Evolutionary conservation across 2,797 vertebrate genomes (phyloP).

Genomic region (Scolopax rusticola): DNA sequence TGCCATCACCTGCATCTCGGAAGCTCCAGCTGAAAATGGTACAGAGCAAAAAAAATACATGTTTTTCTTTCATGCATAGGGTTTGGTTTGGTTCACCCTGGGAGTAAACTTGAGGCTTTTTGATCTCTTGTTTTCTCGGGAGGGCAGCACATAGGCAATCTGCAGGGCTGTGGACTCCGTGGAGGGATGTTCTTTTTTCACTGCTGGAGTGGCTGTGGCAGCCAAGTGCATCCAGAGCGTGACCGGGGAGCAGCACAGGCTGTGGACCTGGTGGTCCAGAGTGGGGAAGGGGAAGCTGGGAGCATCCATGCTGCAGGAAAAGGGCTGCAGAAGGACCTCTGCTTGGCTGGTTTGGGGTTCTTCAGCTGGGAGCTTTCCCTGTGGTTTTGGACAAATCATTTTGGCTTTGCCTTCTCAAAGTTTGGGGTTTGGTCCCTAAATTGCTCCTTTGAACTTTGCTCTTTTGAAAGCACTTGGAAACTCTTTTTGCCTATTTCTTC

Average conservation of each 20-base stretch:
- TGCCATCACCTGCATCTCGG: background rate
- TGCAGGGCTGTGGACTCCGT: background rate
- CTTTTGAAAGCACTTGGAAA: background rate
- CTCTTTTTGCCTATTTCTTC: background rate
- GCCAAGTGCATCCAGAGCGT: fast-evolving
- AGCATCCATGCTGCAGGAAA: fast-evolving
- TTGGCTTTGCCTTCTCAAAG: background rate
- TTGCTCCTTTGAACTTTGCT: background rate
- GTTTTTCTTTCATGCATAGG: fast-evolving
- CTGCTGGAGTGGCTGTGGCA: background rate
- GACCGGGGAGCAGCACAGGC: too few species aligned
- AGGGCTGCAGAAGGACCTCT: background rate
- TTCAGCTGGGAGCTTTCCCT: background rate
- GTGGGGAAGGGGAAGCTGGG: background rate
- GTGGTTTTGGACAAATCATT: background rate
- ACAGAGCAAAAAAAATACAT: background rate
- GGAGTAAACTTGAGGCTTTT: background rate
- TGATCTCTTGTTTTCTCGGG: background rate
- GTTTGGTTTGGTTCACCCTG: background rate
- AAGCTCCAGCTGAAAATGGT: background rate
- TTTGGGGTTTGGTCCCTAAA: background rate
- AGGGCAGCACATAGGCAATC: background rate
- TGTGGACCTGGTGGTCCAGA: fast-evolving
- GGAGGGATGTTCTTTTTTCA: background rate
- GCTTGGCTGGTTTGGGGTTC: background rate